Percentiles rank a stretch among this genome's conserved stretches.
These are phyloP conservation scores for Triplophysa dalaica DNA, from an alignment of 2,113 vertebrate species.

Conservation along the genomic window DNA sequence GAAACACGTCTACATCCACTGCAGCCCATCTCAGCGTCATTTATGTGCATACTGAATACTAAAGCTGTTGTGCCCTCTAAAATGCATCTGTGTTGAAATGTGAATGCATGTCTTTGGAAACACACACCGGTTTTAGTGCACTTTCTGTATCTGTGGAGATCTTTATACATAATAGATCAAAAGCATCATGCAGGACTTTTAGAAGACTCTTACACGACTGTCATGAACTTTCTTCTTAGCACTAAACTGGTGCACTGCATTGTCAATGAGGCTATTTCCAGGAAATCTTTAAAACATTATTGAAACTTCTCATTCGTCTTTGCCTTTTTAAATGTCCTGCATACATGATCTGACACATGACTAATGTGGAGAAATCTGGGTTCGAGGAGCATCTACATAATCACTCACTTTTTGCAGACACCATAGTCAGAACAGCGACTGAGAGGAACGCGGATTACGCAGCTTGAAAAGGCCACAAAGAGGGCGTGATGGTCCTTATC, in stretches of 20 bases:
- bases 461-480: conserved; percentile 87
- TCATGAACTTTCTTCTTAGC: neutral
- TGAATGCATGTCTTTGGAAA: conserved; percentile 42
- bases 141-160: neutral
- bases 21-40: conserved; percentile 51
- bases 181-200: conserved; percentile 19
- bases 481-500: conserved; percentile 82
- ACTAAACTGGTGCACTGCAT: conserved; percentile 20
- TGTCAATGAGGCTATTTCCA: neutral
- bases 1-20: conserved; percentile 55
- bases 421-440: conserved; percentile 80
- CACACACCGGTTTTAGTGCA: conserved; percentile 10
- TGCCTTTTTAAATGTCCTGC: no score
- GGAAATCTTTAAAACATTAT: conserved; percentile 3
- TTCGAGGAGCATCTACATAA: neutral
- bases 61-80: conserved; percentile 35
- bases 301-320: neutral
- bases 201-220: conserved; percentile 11
- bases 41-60: conserved; percentile 12
- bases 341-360: neutral
- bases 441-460: conserved; percentile 81
- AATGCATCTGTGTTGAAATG: conserved; percentile 30
- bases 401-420: conserved; percentile 81
- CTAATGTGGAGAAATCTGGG: neutral
- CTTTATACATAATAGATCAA: conserved; percentile 39